Evolutionary conservation across 2,888 invertebrate genomes (phyloP).

Genomic region (Portevinia maculata): DNA sequence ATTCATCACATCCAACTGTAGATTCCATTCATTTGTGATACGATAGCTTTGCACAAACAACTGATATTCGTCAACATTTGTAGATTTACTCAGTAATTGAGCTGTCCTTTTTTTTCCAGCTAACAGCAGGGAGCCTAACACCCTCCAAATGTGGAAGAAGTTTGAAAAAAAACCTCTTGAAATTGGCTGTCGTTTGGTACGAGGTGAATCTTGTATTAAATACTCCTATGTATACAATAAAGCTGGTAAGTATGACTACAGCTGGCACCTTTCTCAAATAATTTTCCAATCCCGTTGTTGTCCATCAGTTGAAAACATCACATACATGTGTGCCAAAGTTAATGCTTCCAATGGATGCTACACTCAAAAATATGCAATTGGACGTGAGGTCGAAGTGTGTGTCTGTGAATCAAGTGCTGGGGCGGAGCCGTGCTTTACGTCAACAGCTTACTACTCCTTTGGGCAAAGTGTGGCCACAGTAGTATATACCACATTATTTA

Average conservation of each 20-base stretch:
- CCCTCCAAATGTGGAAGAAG: slow-evolving; percentile 85
- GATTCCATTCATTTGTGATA: too few species aligned
- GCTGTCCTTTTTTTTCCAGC: background rate
- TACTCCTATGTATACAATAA: slow-evolving; percentile 86
- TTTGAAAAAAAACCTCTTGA: slow-evolving; percentile 81
- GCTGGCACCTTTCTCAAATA: too few species aligned
- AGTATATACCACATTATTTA: slow-evolving; percentile 34
- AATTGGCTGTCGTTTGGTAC: slow-evolving; percentile 85
- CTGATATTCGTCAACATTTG: too few species aligned
- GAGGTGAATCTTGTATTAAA: slow-evolving; percentile 86
- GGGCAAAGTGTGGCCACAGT: slow-evolving; percentile 25
- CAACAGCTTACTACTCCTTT: slow-evolving; percentile 35
- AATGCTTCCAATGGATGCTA: slow-evolving; percentile 86
- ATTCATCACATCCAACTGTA: too few species aligned
- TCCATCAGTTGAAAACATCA: slow-evolving; percentile 86
- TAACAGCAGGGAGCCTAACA: slow-evolving; percentile 84
- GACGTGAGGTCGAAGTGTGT: slow-evolving; percentile 84
- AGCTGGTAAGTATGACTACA: slow-evolving; percentile 84
- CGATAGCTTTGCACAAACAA: too few species aligned
- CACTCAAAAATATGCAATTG: slow-evolving; percentile 83
- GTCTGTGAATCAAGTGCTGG: slow-evolving; percentile 83
- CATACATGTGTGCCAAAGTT: slow-evolving; percentile 88
- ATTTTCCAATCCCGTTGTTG: background rate
- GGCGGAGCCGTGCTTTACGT: slow-evolving; percentile 81
- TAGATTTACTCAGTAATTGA: background rate